A percentile compares a stretch with the other conserved stretches of the same genome.
These are phyloP conservation scores for Oryzias dopingdopingensis DNA, from an alignment of 2,797 vertebrate species.

Conservation along the genomic window DNA sequence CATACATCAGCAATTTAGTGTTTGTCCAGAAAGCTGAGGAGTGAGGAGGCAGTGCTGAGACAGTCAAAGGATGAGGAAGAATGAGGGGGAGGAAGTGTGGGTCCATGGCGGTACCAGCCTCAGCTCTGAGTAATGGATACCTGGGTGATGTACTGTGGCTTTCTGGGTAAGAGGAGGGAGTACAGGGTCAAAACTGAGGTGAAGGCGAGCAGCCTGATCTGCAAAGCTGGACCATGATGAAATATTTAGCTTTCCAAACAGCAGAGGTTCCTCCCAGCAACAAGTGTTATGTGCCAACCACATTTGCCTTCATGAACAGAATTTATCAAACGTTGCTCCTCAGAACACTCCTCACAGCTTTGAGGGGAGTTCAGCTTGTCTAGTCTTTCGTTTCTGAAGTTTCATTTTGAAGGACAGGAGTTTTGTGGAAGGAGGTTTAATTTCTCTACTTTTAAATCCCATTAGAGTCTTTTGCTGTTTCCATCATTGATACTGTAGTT, in stretches of 20 bases:
- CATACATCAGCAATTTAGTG: slow-evolving; percentile 20
- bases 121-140: slow-evolving; percentile 60
- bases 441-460: too few relatives aligned
- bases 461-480: too few relatives aligned
- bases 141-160: slow-evolving; percentile 40
- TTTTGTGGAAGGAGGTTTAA: too few relatives aligned
- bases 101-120: slow-evolving; percentile 63
- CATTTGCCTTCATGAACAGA: slow-evolving; percentile 8
- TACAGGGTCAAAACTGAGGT: slow-evolving; percentile 34
- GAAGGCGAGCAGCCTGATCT: slow-evolving; percentile 33
- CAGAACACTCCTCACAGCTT: neutral
- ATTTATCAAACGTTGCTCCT: neutral
- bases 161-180: slow-evolving; percentile 43
- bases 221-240: slow-evolving; percentile 30
- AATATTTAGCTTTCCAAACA: slow-evolving; percentile 23
- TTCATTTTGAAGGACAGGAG: too few relatives aligned
- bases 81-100: slow-evolving; percentile 27
- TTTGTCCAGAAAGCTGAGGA: slow-evolving; percentile 33
- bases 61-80: slow-evolving; percentile 28
- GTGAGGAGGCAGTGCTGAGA: slow-evolving; percentile 27
- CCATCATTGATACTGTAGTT: too few relatives aligned
- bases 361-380: neutral
- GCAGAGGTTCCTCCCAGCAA: slow-evolving; percentile 28
- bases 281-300: slow-evolving; percentile 5
- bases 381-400: too few relatives aligned